Conservation (phyloP, 2,888 invertebrate species). For the Dysmachus trigonus region DNA sequence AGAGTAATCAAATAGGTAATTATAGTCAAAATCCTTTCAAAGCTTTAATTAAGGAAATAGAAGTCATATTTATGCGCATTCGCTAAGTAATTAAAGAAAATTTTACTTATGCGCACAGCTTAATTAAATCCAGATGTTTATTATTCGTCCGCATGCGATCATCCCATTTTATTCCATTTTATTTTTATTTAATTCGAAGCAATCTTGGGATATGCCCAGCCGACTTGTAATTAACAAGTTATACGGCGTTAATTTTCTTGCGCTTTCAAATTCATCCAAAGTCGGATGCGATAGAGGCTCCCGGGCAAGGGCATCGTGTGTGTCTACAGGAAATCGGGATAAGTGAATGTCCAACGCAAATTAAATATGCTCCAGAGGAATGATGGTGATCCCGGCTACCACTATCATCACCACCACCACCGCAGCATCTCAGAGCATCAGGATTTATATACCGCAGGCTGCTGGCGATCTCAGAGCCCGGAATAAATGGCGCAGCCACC, state of each 20-base stretch:
- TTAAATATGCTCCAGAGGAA: neutral
- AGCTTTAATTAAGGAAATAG: neutral
- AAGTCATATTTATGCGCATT: neutral
- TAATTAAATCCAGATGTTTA: neutral
- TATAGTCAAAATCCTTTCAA: neutral
- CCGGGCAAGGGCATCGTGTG: conserved; percentile 3
- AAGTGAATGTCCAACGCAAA: conserved; percentile 12
- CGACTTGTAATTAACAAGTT: conserved; percentile 1
- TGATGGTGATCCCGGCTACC: neutral
- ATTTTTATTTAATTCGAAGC: neutral
- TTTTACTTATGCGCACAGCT: neutral
- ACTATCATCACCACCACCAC: neutral
- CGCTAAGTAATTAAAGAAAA: neutral
- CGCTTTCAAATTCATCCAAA: conserved; percentile 4
- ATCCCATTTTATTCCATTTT: neutral
- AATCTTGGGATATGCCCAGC: neutral
- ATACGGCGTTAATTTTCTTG: neutral
- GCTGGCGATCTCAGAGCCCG: neutral
- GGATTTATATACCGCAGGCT: neutral
- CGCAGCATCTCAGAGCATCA: neutral
- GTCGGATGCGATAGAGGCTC: neutral
- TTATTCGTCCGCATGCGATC: neutral
- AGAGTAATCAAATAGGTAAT: neutral
- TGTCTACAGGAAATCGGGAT: conserved; percentile 23
- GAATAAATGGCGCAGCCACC: neutral